Evolutionary conservation across 2,797 vertebrate genomes (phyloP).

Genomic region (Sebastes nivosus): DNA sequence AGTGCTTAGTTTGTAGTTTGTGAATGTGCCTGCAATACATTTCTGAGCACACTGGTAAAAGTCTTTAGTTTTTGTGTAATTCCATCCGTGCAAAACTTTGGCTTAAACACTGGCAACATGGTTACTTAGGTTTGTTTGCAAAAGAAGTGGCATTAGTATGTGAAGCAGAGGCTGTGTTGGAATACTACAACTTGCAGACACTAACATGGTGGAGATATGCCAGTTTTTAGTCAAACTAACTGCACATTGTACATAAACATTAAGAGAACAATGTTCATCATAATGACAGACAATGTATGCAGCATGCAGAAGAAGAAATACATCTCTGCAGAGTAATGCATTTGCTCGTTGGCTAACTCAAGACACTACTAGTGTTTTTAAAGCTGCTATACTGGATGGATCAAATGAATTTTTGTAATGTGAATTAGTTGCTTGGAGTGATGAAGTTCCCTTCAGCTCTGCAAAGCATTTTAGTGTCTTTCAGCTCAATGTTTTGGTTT

Average conservation of each 20-base stretch:
- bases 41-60: neutral
- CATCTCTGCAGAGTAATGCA: neutral
- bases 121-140: constrained; percentile 28
- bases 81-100: constrained; percentile 6
- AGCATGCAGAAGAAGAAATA: neutral
- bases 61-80: constrained; percentile 3
- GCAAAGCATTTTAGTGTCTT: neutral
- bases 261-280: neutral
- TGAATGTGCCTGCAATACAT: neutral
- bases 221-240: neutral
- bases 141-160: neutral
- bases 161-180: neutral
- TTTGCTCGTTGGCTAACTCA: neutral
- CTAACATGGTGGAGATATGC: neutral
- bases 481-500: neutral
- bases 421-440: neutral
- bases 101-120: constrained; percentile 5
- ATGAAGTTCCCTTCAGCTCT: neutral
- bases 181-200: neutral
- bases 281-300: neutral
- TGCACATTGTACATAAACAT: neutral
- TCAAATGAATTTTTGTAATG: neutral
- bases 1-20: constrained; percentile 19
- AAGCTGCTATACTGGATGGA: neutral
- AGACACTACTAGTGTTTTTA: neutral